Evolutionary conservation across 2,113 vertebrate species (phyloP).

Genomic region (Setophaga petechia): DNA sequence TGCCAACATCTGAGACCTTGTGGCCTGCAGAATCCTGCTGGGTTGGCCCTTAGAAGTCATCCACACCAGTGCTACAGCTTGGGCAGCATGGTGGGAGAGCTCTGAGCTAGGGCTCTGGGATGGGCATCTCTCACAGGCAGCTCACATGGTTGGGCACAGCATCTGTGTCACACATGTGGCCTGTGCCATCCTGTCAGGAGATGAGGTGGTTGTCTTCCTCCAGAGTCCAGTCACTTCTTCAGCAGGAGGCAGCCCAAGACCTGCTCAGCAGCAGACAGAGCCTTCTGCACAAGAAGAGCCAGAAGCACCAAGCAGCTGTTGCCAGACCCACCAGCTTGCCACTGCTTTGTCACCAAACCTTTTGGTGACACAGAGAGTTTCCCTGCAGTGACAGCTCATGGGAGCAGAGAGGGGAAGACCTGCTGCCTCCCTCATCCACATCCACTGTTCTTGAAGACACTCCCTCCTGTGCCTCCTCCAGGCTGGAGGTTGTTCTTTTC

Average conservation of each 20-base stretch:
- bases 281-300: background rate
- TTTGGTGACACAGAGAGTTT: background rate
- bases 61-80: background rate
- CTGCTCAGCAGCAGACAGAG: background rate
- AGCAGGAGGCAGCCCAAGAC: background rate
- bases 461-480: background rate
- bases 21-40: accelerated
- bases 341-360: background rate
- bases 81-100: background rate
- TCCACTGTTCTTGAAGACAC: background rate
- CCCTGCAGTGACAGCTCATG: background rate
- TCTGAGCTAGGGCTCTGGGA: background rate
- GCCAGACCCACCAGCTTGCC: background rate
- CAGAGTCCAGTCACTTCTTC: background rate
- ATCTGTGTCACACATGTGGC: accelerated
- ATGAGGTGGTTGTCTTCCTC: background rate
- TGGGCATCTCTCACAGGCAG: accelerated
- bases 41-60: accelerated
- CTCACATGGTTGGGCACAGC: background rate
- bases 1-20: accelerated
- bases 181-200: background rate
- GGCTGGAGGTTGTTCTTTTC: background rate
- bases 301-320: background rate
- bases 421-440: background rate
- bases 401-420: background rate